These are phyloP conservation scores for Bradypus variegatus DNA, from an alignment of 2,797 vertebrate species.

Conservation along the genomic window DNA sequence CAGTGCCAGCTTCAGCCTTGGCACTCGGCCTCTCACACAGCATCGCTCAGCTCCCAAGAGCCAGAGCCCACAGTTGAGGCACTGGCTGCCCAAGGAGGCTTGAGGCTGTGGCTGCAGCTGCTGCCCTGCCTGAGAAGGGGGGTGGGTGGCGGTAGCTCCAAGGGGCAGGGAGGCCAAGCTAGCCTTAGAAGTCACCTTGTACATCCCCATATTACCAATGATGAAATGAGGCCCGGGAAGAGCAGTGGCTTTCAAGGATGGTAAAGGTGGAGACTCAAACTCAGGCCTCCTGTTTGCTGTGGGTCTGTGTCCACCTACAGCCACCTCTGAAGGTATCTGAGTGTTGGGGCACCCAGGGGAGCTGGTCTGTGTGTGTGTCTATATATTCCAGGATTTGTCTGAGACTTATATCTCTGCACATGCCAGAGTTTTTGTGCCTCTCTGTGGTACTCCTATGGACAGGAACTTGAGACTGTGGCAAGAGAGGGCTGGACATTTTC, in stretches of 20 bases:
- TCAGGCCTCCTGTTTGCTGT: background rate
- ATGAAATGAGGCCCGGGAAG: background rate
- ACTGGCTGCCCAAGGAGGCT: background rate
- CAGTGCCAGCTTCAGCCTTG: slow-evolving; percentile 53
- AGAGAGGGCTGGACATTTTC: background rate
- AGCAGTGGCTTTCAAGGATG: background rate
- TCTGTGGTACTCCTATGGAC: background rate
- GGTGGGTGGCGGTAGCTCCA: background rate
- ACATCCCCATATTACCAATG: background rate
- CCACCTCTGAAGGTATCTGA: background rate
- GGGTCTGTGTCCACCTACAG: background rate
- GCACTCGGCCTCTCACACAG: slow-evolving; percentile 13
- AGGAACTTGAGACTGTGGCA: background rate
- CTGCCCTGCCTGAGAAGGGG: background rate
- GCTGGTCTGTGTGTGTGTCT: background rate
- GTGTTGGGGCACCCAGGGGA: background rate
- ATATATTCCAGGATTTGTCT: background rate
- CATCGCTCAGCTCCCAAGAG: background rate
- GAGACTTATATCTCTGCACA: background rate
- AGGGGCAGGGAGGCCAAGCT: background rate
- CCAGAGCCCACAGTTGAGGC: background rate
- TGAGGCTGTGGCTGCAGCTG: slow-evolving; percentile 14
- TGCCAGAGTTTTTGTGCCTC: background rate
- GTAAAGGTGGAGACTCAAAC: background rate
- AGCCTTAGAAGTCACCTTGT: background rate